Evolutionary conservation across 2,113 vertebrate genomes (phyloP).

Genomic region (Uropsilus gracilis): DNA sequence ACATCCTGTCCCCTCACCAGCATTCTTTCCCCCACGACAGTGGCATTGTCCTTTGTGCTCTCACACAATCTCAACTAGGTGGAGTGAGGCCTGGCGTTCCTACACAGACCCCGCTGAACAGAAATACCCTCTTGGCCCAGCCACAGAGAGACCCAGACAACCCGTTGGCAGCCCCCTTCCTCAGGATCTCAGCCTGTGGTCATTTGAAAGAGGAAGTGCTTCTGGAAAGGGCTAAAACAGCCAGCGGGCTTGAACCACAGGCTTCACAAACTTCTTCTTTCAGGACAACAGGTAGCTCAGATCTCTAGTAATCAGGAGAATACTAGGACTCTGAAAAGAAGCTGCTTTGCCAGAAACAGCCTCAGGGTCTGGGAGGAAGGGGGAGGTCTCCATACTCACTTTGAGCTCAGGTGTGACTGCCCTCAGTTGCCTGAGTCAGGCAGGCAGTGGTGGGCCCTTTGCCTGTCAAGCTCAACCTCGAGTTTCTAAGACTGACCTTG

Average conservation of each 20-base stretch:
- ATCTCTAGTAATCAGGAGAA: background rate
- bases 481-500: background rate
- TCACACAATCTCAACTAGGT: background rate
- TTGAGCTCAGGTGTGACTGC: background rate
- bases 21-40: background rate
- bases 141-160: background rate
- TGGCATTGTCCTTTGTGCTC: slow-evolving; percentile 31
- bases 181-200: background rate
- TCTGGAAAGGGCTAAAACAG: background rate
- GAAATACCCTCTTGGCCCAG: background rate
- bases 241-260: background rate
- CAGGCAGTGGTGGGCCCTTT: fast-evolving
- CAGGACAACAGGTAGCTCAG: background rate
- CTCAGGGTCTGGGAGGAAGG: fast-evolving
- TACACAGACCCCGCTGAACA: background rate
- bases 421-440: background rate
- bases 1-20: slow-evolving; percentile 53
- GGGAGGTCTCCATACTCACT: background rate
- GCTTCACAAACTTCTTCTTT: background rate
- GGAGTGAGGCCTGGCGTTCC: background rate
- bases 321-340: background rate
- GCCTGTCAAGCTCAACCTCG: background rate
- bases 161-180: too few relatives aligned
- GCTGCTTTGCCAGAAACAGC: background rate
- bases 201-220: background rate